Evolutionary conservation across 2,797 vertebrate genomes (phyloP).

Genomic region (Lacerta agilis): DNA sequence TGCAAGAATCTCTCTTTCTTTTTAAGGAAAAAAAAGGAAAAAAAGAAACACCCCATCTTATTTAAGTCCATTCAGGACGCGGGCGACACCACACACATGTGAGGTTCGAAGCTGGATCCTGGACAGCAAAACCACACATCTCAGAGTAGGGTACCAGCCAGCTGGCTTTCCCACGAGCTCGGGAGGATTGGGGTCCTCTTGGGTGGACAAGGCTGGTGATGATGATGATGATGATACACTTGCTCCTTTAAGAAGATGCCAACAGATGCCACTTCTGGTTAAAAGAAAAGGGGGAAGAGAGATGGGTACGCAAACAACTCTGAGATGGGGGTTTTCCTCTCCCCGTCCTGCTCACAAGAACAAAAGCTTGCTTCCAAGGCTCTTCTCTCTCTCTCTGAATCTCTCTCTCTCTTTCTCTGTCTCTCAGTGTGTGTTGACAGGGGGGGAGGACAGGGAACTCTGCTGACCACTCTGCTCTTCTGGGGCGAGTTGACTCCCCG

Average conservation of each 20-base stretch:
- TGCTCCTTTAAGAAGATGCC: slow-evolving; percentile 49
- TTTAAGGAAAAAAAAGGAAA: slow-evolving; percentile 62
- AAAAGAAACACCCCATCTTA: slow-evolving; percentile 69
- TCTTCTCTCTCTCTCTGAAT: slow-evolving; percentile 64
- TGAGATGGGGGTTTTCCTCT: slow-evolving; percentile 82
- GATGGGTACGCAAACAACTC: slow-evolving; percentile 73
- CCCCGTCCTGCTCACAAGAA: slow-evolving; percentile 74
- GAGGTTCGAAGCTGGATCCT: slow-evolving; percentile 69
- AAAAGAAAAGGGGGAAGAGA: neutral
- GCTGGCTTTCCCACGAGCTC: slow-evolving; percentile 38
- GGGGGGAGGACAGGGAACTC: slow-evolving; percentile 71
- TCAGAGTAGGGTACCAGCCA: slow-evolving; percentile 72
- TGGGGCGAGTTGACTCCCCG: slow-evolving; percentile 77
- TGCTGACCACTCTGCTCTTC: slow-evolving; percentile 72
- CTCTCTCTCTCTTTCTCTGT: neutral
- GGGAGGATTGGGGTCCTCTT: slow-evolving; percentile 15
- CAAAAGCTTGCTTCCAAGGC: slow-evolving; percentile 79
- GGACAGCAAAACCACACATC: slow-evolving; percentile 76
- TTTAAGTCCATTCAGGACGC: slow-evolving; percentile 82
- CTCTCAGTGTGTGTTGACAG: neutral
- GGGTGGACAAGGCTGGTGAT: neutral
- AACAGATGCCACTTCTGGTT: slow-evolving; percentile 60
- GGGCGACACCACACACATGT: slow-evolving; percentile 72
- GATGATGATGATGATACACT: slow-evolving; percentile 47
- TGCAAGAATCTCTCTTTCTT: slow-evolving; percentile 73